These are phyloP conservation scores for Eledona agricola DNA, from an alignment of 2,888 invertebrate genomes.

Conservation along the genomic window DNA sequence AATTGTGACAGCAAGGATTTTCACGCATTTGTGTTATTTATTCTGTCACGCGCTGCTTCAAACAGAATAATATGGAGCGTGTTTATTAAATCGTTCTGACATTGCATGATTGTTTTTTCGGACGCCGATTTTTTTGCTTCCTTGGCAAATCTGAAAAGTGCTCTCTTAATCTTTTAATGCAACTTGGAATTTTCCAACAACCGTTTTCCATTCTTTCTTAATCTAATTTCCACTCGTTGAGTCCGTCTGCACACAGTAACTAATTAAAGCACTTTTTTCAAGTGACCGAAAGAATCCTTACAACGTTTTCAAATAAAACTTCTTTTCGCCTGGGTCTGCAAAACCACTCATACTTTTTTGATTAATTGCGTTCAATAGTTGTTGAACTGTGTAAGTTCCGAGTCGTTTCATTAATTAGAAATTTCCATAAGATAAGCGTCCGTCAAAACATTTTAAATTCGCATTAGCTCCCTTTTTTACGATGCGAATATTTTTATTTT, in stretches of 20 bases:
- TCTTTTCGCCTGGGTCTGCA: not conserved
- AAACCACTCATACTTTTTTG: slow-evolving; percentile 2
- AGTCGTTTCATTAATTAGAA: slow-evolving; percentile 12
- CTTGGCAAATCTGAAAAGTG: not conserved
- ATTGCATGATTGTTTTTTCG: too few relatives aligned
- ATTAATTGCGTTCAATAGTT: slow-evolving; percentile 6
- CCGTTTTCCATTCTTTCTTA: too few relatives aligned
- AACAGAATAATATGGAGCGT: not conserved
- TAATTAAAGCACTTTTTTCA: slow-evolving; percentile 5
- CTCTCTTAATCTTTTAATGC: too few relatives aligned
- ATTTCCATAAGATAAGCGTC: slow-evolving; percentile 9
- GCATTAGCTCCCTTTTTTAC: slow-evolving; percentile 3
- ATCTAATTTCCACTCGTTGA: too few relatives aligned
- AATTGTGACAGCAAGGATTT: slow-evolving; percentile 9
- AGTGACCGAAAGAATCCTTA: slow-evolving; percentile 5
- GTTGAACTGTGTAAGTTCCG: too few relatives aligned
- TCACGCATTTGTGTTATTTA: slow-evolving; percentile 1
- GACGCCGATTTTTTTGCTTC: too few relatives aligned
- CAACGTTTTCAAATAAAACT: not conserved
- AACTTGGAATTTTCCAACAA: not conserved
- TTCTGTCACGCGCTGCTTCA: not conserved
- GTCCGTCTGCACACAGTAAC: not conserved
- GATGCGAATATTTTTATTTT: slow-evolving; percentile 10
- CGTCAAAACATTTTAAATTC: slow-evolving; percentile 11
- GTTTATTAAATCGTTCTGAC: slow-evolving; percentile 1